Conservation (phyloP, 2,888 invertebrate species). For the Chrysolina haemoptera region DNA sequence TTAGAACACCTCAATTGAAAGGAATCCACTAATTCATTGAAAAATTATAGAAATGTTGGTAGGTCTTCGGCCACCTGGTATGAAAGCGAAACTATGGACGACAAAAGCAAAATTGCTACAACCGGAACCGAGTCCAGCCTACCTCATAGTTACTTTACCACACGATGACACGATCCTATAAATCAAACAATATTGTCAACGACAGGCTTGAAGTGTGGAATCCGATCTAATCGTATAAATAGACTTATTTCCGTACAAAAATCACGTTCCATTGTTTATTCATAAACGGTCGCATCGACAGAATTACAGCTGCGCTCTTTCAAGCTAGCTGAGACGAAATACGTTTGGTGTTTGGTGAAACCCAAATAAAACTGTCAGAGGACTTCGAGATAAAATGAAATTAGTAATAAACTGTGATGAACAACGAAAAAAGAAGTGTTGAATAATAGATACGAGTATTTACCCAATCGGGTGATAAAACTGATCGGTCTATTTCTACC, state of each 20-base stretch:
- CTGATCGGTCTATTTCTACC: too few species aligned
- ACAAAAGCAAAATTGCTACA: too few species aligned
- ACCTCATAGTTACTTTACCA: too few species aligned
- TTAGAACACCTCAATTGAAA: too few species aligned
- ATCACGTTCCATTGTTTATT: slow-evolving; percentile 6
- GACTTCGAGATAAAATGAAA: slow-evolving; percentile 7
- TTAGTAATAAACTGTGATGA: neutral
- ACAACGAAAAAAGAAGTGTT: neutral
- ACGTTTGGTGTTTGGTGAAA: slow-evolving; percentile 4
- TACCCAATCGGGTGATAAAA: too few species aligned
- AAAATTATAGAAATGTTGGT: too few species aligned
- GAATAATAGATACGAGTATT: neutral
- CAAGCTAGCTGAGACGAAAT: slow-evolving; percentile 13
- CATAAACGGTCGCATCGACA: slow-evolving; percentile 12
- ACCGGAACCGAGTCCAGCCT: too few species aligned
- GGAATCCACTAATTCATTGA: too few species aligned
- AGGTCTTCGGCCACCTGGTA: too few species aligned
- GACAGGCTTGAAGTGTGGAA: neutral
- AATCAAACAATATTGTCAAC: neutral
- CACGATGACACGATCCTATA: neutral
- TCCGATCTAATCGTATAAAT: neutral
- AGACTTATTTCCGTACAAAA: neutral
- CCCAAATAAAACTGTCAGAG: neutral
- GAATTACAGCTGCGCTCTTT: slow-evolving; percentile 7
- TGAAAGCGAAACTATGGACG: too few species aligned